phyloP scores from a whole-genome alignment of 2,888 invertebrate genomes.

The Villa cingulata region DNA sequence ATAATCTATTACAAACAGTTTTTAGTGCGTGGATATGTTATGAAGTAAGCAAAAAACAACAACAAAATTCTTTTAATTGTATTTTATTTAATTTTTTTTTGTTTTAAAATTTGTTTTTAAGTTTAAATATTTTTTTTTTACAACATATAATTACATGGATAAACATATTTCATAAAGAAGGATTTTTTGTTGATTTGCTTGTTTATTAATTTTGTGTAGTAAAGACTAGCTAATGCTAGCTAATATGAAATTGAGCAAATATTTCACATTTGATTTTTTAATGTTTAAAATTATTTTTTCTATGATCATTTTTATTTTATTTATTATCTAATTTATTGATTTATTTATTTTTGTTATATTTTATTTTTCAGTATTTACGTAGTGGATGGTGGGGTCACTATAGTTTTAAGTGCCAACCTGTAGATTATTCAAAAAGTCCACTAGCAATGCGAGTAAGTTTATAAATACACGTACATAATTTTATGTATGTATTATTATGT shows the following conservation, averaged over 20 bases:
- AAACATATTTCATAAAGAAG: too few species aligned
- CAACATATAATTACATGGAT: too few species aligned
- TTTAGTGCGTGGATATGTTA: constrained; percentile 86
- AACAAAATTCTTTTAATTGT: neutral
- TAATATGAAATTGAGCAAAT: too few species aligned
- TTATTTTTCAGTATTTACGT: constrained; percentile 41
- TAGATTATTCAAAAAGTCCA: constrained; percentile 65
- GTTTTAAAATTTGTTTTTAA: neutral
- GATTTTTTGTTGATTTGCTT: too few species aligned
- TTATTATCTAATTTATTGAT: neutral
- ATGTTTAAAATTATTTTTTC: too few species aligned
- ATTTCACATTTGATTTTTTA: too few species aligned
- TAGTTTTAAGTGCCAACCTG: constrained; percentile 73
- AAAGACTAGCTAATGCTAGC: too few species aligned
- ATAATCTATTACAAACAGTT: constrained; percentile 79
- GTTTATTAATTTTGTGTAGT: too few species aligned
- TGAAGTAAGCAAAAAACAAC: constrained; percentile 54
- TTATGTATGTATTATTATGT: too few species aligned
- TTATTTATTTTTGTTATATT: neutral
- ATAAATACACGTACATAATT: too few species aligned
- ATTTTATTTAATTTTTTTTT: constrained; percentile 7
- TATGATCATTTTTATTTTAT: too few species aligned
- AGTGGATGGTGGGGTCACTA: constrained; percentile 70
- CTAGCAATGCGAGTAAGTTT: constrained; percentile 52
- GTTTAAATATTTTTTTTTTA: neutral